Percentiles rank a stretch among this genome's conserved stretches.
Evolutionary conservation across 2,888 invertebrate species (phyloP).

Genomic region (Panorpa germanica): DNA sequence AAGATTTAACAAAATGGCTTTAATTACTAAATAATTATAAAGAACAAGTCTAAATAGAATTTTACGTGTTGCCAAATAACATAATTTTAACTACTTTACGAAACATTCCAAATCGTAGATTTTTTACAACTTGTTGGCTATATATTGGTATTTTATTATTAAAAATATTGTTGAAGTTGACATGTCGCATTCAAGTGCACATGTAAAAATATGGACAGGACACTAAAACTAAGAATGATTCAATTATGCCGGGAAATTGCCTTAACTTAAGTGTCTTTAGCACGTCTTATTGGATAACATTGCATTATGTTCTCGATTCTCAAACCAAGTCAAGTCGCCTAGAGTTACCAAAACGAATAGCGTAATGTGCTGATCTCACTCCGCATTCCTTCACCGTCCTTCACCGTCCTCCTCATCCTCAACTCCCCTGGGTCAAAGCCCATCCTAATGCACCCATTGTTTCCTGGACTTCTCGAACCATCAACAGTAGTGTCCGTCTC

Average conservation of each 20-base stretch:
- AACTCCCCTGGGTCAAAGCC: too few species aligned
- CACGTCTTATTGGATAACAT: too few species aligned
- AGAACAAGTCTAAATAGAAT: slow-evolving; percentile 13
- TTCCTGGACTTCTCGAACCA: too few species aligned
- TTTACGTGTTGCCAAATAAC: slow-evolving; percentile 28
- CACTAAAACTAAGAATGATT: slow-evolving; percentile 9
- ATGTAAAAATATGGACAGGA: background rate
- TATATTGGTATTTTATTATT: slow-evolving; percentile 12
- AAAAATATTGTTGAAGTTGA: slow-evolving; percentile 3
- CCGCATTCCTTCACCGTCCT: too few species aligned
- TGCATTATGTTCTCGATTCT: too few species aligned
- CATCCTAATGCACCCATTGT: too few species aligned
- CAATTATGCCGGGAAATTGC: slow-evolving; percentile 10
- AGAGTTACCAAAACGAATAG: too few species aligned
- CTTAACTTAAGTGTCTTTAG: slow-evolving; percentile 12
- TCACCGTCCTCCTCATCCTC: too few species aligned
- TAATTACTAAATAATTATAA: slow-evolving; percentile 16
- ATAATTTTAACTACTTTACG: slow-evolving; percentile 22
- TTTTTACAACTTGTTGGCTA: slow-evolving; percentile 13
- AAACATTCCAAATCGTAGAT: slow-evolving; percentile 23
- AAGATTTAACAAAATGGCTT: slow-evolving; percentile 16
- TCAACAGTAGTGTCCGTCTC: too few species aligned
- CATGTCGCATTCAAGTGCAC: background rate
- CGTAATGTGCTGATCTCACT: too few species aligned
- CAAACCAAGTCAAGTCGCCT: too few species aligned